Evolutionary conservation across 2,113 vertebrate genomes (phyloP).

Genomic region (Dinomys branickii): DNA sequence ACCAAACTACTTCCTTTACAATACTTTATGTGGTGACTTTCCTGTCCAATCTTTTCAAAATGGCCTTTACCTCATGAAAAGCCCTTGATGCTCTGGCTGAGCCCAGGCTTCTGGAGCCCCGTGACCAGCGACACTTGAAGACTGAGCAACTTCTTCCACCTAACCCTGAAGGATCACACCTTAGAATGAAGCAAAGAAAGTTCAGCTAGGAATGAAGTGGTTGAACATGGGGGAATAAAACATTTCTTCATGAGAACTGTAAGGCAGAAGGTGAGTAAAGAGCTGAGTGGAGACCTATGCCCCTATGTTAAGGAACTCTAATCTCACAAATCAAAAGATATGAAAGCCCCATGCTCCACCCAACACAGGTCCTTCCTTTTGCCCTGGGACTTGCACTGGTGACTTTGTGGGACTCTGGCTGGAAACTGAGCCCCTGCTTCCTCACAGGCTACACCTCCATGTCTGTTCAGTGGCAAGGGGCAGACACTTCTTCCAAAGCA

Average conservation of each 20-base stretch:
- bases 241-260: background rate
- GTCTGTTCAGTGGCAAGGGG: background rate
- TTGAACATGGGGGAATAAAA: background rate
- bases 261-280: background rate
- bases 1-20: constrained; percentile 32
- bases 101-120: background rate
- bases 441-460: background rate
- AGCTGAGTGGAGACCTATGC: background rate
- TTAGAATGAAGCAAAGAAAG: background rate
- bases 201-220: background rate
- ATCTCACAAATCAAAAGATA: background rate
- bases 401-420: background rate
- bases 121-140: background rate
- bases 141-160: too few species aligned
- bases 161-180: background rate
- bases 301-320: background rate
- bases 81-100: background rate
- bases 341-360: background rate
- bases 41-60: constrained; percentile 50
- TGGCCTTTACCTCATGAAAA: constrained; percentile 37
- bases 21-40: background rate
- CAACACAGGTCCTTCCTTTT: background rate
- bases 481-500: background rate
- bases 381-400: background rate
- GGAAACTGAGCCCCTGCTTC: background rate